Base-by-base conservation (phyloP, 2,888 invertebrate species). In the Imbricaverruca yamaguchii region DNA sequence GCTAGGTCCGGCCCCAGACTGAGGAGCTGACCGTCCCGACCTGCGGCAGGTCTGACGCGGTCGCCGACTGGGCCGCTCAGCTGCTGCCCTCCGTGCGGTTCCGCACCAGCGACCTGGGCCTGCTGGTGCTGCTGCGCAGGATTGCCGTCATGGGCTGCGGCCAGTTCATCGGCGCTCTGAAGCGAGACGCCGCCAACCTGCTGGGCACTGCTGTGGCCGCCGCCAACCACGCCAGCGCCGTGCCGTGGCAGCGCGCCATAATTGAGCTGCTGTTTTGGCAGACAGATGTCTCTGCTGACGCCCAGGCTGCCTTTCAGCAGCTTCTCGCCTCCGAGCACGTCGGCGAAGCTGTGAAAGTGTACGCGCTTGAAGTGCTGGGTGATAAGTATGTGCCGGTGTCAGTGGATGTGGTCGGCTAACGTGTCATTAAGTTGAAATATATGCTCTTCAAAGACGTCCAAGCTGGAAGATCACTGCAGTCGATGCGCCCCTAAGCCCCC, bases 121-220 rank as follows among this genome's bases (percentile, higher is more conserved):
- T 74, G 74, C 74, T 74, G 74, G 82, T 86, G 86, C 2, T 85
- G 84, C 57, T 84, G 82, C 78, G 82, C 83, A 86, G 86, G 86
- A 56, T 85, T 84, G 6, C 86, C 86, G 53, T 82, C 82, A 56
- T 67, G 56, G 77, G 81, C 65, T 13, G 81, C n/a, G 25, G 25
- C 39, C n/a, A 56, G 59, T 55, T 82, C 82, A 0, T 80, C 79
- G 10, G 56, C 69, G n/a, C 74, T 78, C 10, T 69, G 57, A 4
- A 69, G 57, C 12, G 59, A 23, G 12, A 77, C 63, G 23, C 63
- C 53, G 55, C 67, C 25, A 56, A 80, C 82, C 77, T 80, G 39
- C 56, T 80, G 63, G 21, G 57, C 55, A 0, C 23, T 9, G 56
- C 80, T 55, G 55, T 78, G 39, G 55, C n/a, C 12, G 55, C 69